A percentile compares a stretch with the other conserved stretches of the same genome.
phyloP scores from a whole-genome alignment of 2,113 vertebrate species.

The Nesospiza acunhae region DNA sequence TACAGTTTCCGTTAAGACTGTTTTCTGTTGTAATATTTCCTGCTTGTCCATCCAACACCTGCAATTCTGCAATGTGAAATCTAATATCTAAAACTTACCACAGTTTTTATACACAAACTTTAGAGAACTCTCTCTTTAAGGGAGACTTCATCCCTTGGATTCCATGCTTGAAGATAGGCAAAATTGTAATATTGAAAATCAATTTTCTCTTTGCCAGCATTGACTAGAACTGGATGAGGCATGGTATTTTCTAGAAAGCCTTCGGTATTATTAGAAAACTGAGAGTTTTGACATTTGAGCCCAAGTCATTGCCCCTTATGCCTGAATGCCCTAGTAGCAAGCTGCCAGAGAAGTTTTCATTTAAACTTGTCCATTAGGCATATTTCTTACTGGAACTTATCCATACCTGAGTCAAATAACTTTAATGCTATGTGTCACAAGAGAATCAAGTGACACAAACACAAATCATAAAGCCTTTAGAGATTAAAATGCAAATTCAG shows the following conservation, averaged over 20 bases:
- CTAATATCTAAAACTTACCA: neutral
- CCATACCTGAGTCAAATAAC: neutral
- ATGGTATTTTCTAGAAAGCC: neutral
- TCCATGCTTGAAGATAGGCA: neutral
- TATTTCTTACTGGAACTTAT: neutral
- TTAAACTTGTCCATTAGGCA: neutral
- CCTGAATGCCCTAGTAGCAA: neutral
- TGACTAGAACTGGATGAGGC: neutral
- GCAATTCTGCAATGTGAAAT: neutral
- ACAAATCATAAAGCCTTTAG: neutral
- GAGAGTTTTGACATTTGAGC: neutral
- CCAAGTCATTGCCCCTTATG: accelerated
- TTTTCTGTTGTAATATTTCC: neutral
- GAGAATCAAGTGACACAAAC: neutral
- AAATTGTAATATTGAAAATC: accelerated
- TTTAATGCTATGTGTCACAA: neutral
- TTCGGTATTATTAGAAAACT: neutral
- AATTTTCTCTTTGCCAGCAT: neutral
- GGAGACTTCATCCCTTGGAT: neutral
- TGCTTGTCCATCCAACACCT: neutral
- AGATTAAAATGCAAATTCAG: neutral
- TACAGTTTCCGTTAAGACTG: neutral
- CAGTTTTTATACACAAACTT: neutral
- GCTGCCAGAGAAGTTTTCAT: neutral
- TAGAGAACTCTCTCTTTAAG: neutral